Evolutionary conservation across 2,113 vertebrate genomes (phyloP), one percentile per base, ranked within the genome.

Genomic region (Amazona vittata): DNA sequence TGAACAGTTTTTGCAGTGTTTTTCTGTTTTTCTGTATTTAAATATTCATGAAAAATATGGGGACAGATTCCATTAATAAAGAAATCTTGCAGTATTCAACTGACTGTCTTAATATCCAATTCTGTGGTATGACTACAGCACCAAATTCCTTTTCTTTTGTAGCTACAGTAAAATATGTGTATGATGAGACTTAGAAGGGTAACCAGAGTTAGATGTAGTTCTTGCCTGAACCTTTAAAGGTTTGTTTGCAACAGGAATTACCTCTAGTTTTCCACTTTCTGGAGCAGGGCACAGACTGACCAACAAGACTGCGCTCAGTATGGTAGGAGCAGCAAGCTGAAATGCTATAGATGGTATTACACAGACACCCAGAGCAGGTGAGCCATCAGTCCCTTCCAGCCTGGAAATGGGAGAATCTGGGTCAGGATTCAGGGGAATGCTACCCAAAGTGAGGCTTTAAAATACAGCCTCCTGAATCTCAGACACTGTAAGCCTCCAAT

Each of bases 251-350:
- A 7, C 8, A 68, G 47, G 18, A 47, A 2, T 43, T 84, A 26
- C 3, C 20, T 52, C 9, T 67, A 2, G 11, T 62, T 73, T 37
- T n/a, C 18, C 4, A 4, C n/a, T 62, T 79, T 60, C 28, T 62
- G 59, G 18, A 52, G 67, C 0, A 0, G 6, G 6, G 5, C 29
- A 35, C 39, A 21, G 35, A 6, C 41, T 67, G 35, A 49, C 17
- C n/a, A 39, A 33, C 22, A 71, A 1, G 31, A 16, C 25, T 64
- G 28, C 20, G 2, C 47, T 71, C 6, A 0, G 9, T 47, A 3
- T 46, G 29, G 5, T 4, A 6, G 4, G 17, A 83, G 33, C 64
- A 74, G 20, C 0, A 5, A 71, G 53, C 79, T 80, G 53, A 55
- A 90, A 55, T 85, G 39, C 52, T 69, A 10, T 60, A 70, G 25